phyloP scores from a whole-genome alignment of 1,140 invertebrate genomes.

The Scaptomyza montana region DNA sequence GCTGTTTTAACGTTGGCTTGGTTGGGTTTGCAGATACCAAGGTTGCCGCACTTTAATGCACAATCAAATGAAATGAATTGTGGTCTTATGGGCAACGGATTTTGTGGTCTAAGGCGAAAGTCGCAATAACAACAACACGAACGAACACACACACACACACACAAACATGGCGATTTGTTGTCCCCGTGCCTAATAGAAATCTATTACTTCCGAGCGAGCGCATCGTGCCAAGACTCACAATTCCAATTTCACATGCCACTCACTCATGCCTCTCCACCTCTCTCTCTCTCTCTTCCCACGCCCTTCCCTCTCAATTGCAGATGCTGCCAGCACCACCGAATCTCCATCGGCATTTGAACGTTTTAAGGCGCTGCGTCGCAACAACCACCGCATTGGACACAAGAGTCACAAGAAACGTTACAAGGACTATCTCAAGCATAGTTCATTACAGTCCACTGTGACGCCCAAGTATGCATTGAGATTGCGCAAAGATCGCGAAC shows the following conservation, averaged over 20 bases:
- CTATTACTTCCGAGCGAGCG: constrained; percentile 71
- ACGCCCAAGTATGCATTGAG: constrained; percentile 38
- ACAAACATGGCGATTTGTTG: constrained; percentile 46
- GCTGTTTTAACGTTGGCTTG: constrained; percentile 5
- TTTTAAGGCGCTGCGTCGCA: constrained; percentile 68
- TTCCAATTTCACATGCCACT: background rate
- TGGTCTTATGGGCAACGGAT: constrained; percentile 55
- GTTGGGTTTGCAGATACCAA: constrained; percentile 17
- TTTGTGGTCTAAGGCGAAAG: constrained; percentile 52
- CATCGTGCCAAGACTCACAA: constrained; percentile 62
- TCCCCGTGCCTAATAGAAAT: constrained; percentile 65
- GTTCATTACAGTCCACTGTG: constrained; percentile 3
- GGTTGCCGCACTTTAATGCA: constrained; percentile 55
- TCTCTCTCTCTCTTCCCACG: background rate
- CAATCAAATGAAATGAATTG: constrained; percentile 63
- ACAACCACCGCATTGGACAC: constrained; percentile 66
- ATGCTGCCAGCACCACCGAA: constrained; percentile 15
- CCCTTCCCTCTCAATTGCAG: constrained; percentile 24
- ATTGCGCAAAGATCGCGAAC: constrained; percentile 38
- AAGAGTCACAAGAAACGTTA: constrained; percentile 79
- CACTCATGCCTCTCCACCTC: background rate
- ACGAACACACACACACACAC: background rate
- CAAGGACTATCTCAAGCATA: constrained; percentile 70
- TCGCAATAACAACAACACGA: constrained; percentile 15
- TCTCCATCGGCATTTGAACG: constrained; percentile 64